These are phyloP conservation scores for Chaenocephalus aceratus DNA, from an alignment of 2,113 vertebrate genomes.

Conservation along the genomic window DNA sequence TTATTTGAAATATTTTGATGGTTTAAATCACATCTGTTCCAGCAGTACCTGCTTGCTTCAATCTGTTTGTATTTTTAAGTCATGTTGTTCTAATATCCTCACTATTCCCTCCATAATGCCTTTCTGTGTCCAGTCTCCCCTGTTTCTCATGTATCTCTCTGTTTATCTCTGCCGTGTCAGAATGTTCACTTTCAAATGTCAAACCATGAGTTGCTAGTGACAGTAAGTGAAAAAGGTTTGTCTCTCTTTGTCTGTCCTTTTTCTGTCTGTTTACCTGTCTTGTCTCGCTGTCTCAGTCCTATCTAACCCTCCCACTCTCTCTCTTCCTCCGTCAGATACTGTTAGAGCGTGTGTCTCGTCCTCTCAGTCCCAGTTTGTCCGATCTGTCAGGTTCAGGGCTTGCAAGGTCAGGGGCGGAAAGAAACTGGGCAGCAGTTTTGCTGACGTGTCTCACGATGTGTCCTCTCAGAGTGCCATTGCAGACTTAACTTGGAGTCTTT, in stretches of 20 bases:
- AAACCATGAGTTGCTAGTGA: not conserved
- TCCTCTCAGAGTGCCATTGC: not conserved
- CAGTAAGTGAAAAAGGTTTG: not conserved
- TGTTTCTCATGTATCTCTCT: not conserved
- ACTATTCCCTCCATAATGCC: not conserved
- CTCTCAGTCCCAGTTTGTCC: slow-evolving; percentile 21
- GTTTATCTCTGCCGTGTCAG: not conserved
- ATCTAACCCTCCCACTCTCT: slow-evolving; percentile 2
- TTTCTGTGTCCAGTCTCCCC: not conserved
- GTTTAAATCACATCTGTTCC: not conserved
- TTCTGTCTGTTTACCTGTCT: not conserved
- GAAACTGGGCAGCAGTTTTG: slow-evolving; percentile 4
- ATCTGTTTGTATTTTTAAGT: not conserved
- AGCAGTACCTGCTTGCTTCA: not conserved
- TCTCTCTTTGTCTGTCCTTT: not conserved
- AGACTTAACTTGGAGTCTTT: slow-evolving; percentile 2
- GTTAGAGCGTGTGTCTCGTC: slow-evolving; percentile 14
- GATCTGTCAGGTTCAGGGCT: slow-evolving; percentile 20
- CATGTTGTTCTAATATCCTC: too few species aligned
- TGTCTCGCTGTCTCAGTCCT: slow-evolving; percentile 1
- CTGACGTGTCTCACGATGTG: slow-evolving; percentile 38
- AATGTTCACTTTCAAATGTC: not conserved
- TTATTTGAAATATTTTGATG: not conserved
- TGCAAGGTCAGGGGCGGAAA: not conserved
- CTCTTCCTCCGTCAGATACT: slow-evolving; percentile 27